phyloP scores from a whole-genome alignment of 2,797 vertebrate species.

The Falco biarmicus region DNA sequence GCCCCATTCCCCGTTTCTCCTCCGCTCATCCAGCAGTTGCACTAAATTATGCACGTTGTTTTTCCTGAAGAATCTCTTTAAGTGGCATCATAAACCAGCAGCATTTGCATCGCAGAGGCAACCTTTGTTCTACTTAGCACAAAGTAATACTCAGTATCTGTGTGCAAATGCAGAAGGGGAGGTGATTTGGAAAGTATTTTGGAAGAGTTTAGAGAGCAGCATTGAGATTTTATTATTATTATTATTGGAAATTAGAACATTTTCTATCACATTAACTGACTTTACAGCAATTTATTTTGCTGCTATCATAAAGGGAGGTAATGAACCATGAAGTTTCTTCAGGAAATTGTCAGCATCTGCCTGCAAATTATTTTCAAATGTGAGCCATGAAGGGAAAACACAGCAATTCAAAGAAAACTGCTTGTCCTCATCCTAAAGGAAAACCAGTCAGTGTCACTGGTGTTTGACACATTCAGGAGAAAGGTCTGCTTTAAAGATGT shows the following conservation, averaged over 20 bases:
- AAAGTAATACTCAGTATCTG: not conserved
- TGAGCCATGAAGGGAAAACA: slow-evolving; percentile 54
- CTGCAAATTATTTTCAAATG: slow-evolving; percentile 63
- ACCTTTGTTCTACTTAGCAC: slow-evolving; percentile 26
- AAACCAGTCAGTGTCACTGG: slow-evolving; percentile 26
- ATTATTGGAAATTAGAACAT: slow-evolving; percentile 60
- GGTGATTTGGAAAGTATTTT: slow-evolving; percentile 34
- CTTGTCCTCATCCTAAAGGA: slow-evolving; percentile 49
- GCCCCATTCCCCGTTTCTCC: not conserved
- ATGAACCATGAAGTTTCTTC: slow-evolving; percentile 75
- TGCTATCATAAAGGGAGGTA: slow-evolving; percentile 70
- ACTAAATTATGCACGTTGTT: not conserved
- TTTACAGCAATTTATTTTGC: slow-evolving; percentile 72
- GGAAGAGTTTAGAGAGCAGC: slow-evolving; percentile 51
- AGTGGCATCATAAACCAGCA: not conserved
- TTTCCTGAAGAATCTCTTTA: slow-evolving; percentile 37
- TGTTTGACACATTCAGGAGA: not conserved
- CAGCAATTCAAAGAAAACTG: slow-evolving; percentile 57
- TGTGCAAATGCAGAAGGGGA: not conserved
- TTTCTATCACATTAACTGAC: slow-evolving; percentile 71
- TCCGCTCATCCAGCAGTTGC: not conserved
- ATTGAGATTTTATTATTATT: slow-evolving; percentile 63
- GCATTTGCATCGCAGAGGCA: not conserved
- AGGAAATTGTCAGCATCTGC: slow-evolving; percentile 70
- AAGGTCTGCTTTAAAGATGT: slow-evolving; percentile 19